phyloP scores from a whole-genome alignment of 1,140 invertebrate species.

The Brachionus rotundiformis region DNA sequence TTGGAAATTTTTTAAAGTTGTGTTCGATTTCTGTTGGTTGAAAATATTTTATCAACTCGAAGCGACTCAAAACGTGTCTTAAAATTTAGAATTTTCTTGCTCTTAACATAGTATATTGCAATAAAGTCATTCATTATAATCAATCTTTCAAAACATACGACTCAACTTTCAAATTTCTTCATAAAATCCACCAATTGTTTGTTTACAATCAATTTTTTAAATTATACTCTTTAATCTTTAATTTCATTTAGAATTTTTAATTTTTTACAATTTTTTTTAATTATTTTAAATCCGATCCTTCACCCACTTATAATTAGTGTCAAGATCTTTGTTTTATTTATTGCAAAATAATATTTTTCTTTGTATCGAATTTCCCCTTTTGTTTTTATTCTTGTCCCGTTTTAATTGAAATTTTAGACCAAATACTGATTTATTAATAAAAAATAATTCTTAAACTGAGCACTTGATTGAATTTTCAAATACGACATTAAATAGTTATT shows the following conservation, averaged over 20 bases:
- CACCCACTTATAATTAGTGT: too few species aligned
- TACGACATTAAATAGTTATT: too few species aligned
- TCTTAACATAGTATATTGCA: neutral
- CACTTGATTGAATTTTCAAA: too few species aligned
- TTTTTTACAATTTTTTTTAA: neutral
- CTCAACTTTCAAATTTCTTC: neutral
- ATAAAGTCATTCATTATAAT: neutral
- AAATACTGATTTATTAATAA: neutral
- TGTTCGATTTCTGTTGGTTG: slow-evolving; percentile 49
- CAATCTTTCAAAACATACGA: neutral
- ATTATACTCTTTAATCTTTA: neutral
- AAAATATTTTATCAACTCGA: neutral
- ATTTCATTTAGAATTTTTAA: neutral
- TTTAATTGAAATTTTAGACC: neutral
- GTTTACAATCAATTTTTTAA: neutral
- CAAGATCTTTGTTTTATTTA: too few species aligned
- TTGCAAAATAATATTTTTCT: too few species aligned
- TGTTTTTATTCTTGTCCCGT: neutral
- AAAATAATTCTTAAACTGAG: too few species aligned
- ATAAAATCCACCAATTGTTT: neutral
- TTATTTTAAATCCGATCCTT: too few species aligned
- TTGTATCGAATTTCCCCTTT: neutral
- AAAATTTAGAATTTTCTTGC: neutral
- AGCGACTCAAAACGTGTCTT: neutral
- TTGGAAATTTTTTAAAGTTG: slow-evolving; percentile 38